Percentiles rank a stretch among this genome's conserved stretches.
Evolutionary conservation across 2,888 invertebrate genomes (phyloP).

Genomic region (Noctua janthina): DNA sequence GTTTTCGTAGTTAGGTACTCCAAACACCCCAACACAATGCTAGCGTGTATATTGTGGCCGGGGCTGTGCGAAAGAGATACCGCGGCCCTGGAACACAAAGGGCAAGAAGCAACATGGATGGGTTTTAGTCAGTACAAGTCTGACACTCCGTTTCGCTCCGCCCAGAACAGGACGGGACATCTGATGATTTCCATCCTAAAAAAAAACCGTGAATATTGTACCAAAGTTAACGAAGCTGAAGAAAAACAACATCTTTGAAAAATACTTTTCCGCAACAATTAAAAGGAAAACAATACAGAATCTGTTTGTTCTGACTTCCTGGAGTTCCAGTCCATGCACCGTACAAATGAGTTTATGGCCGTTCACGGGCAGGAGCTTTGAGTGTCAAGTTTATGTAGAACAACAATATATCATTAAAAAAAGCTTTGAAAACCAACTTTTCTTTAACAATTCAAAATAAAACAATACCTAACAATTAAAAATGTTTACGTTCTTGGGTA

Average conservation of each 20-base stretch:
- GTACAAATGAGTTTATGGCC: neutral
- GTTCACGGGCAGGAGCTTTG: neutral
- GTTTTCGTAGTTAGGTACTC: slow-evolving; percentile 1
- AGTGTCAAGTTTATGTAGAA: neutral
- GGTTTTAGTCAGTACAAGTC: no score
- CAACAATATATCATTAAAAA: neutral
- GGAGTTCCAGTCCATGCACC: neutral
- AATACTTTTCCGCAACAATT: neutral
- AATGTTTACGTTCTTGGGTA: neutral
- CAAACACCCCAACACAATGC: neutral
- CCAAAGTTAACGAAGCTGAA: neutral
- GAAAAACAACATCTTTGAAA: neutral
- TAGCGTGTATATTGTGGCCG: neutral
- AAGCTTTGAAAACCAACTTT: neutral
- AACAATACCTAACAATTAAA: slow-evolving; percentile 7
- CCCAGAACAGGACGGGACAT: no score
- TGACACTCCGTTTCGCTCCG: no score
- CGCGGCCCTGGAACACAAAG: no score
- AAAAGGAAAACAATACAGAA: neutral
- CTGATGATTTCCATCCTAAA: no score
- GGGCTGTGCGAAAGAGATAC: no score
- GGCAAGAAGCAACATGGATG: no score
- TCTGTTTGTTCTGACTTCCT: no score
- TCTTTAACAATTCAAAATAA: neutral
- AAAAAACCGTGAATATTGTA: neutral